phyloP scores from a whole-genome alignment of 2,113 vertebrate genomes.

The Campylomormyrus tamandua region DNA sequence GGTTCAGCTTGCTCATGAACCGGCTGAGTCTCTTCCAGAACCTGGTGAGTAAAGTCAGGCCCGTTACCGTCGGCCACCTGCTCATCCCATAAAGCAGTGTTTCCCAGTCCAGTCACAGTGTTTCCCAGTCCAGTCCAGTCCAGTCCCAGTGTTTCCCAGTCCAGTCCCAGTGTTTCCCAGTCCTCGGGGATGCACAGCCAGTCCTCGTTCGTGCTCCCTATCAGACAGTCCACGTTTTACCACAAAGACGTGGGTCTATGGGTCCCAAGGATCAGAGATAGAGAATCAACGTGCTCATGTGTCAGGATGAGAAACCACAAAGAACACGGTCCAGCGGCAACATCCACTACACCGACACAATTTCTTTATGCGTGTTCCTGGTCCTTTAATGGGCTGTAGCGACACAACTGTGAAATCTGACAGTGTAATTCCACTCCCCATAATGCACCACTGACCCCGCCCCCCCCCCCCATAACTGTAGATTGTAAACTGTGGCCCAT shows the following conservation, averaged over 20 bases:
- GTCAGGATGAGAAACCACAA: neutral
- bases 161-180: neutral
- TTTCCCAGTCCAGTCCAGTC: neutral
- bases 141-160: neutral
- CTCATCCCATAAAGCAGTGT: neutral
- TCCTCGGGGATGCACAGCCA: neutral
- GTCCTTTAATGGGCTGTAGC: neutral
- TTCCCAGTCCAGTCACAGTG: neutral
- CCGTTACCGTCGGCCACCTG: neutral
- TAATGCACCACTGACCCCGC: neutral
- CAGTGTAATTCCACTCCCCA: neutral
- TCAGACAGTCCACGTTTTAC: neutral
- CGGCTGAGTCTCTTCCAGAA: constrained; percentile 93
- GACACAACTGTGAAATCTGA: neutral
- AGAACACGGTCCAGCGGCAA: neutral
- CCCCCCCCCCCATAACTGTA: neutral
- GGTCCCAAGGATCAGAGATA: neutral
- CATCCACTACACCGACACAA: neutral
- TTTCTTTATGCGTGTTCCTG: neutral
- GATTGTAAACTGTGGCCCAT: neutral
- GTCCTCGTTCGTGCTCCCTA: neutral
- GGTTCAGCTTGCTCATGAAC: constrained; percentile 96
- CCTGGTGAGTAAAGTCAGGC: constrained; percentile 45
- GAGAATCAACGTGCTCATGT: neutral
- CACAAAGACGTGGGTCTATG: neutral